Conservation (phyloP, 2,113 vertebrate species). For the Vulpes ferrilata region DNA sequence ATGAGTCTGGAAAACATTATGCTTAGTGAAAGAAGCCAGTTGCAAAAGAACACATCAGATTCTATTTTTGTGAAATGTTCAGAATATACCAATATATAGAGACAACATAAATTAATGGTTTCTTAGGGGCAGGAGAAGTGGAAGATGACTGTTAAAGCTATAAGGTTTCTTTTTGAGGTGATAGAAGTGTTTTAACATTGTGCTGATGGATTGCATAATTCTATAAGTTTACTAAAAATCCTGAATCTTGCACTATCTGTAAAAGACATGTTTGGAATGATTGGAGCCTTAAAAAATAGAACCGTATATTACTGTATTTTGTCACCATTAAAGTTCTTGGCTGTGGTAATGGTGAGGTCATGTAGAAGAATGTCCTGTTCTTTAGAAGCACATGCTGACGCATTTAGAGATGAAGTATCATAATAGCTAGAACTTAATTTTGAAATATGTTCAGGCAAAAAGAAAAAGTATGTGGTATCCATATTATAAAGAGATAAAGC, state of each 20-base stretch:
- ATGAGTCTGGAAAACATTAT: neutral
- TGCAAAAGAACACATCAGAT: neutral
- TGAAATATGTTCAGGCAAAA: neutral
- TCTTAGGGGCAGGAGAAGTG: neutral
- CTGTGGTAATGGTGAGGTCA: neutral
- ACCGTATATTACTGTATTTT: neutral
- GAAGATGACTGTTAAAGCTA: neutral
- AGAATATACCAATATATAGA: neutral
- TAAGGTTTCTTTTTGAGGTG: neutral
- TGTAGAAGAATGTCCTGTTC: neutral
- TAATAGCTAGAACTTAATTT: neutral
- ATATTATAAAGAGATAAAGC: conserved; percentile 21
- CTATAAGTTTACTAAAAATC: neutral
- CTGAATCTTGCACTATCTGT: neutral
- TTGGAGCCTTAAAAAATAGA: neutral
- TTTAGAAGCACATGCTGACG: neutral
- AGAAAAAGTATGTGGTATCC: neutral
- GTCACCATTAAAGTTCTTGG: neutral
- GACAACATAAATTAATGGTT: neutral
- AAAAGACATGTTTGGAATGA: neutral
- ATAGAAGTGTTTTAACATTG: neutral
- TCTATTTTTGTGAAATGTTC: neutral
- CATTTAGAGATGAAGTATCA: neutral
- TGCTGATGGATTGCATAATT: neutral
- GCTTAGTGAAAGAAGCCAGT: neutral